These are phyloP conservation scores for Ammodytes marinus DNA, from an alignment of 2,113 vertebrate species.

Conservation along the genomic window DNA sequence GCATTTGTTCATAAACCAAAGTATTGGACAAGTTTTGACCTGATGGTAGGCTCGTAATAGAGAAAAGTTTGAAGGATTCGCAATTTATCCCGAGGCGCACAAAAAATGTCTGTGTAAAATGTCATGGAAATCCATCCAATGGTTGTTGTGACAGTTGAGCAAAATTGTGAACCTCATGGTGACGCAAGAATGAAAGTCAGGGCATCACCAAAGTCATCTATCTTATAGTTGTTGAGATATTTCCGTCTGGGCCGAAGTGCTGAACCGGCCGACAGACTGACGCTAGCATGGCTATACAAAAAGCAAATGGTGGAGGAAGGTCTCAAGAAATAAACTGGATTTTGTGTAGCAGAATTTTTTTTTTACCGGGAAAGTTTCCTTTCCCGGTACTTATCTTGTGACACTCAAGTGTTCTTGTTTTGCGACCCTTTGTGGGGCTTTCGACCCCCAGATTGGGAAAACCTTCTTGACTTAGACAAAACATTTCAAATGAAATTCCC, in stretches of 20 bases:
- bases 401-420: neutral
- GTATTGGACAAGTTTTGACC: neutral
- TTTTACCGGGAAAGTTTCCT: neutral
- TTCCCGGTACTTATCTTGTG: neutral
- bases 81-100: neutral
- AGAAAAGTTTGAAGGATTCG: neutral
- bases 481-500: conserved; percentile 48
- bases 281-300: neutral
- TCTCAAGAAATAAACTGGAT: neutral
- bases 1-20: neutral
- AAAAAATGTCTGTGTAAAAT: neutral
- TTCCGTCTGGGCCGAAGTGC: too few relatives aligned
- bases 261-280: too few relatives aligned
- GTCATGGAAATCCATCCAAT: neutral
- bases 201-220: neutral
- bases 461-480: conserved; percentile 11
- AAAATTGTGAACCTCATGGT: neutral
- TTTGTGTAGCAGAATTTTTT: neutral
- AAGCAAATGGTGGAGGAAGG: neutral
- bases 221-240: too few relatives aligned
- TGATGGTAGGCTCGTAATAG: neutral
- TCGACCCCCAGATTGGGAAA: neutral
- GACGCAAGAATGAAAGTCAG: neutral
- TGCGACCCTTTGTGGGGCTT: neutral
- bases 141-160: neutral